Percentiles rank a stretch among this genome's conserved stretches.
phyloP scores from a whole-genome alignment of 2,888 invertebrate genomes.

The Timema podura region DNA sequence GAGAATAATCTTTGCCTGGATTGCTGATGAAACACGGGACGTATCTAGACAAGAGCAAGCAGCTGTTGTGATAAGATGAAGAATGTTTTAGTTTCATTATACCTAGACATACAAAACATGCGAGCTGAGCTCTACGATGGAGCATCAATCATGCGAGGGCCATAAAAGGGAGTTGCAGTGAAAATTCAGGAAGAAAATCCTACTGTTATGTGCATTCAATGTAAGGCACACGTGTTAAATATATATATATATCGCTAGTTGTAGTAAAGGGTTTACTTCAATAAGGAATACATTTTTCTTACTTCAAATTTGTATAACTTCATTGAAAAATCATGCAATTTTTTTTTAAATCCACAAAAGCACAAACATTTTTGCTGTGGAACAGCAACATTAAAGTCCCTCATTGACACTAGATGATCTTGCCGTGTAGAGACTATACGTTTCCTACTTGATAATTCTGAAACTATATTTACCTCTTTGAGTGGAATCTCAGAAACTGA shows the following conservation, averaged over 20 bases:
- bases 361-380: background rate
- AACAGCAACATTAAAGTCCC: constrained; percentile 6
- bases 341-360: background rate
- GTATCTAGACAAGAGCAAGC: background rate
- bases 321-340: constrained; percentile 4
- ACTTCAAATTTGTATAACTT: constrained; percentile 4
- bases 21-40: background rate
- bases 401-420: constrained; percentile 2
- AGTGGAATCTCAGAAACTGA: constrained; percentile 10
- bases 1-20: constrained; percentile 9
- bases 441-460: constrained; percentile 4
- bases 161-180: background rate
- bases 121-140: background rate
- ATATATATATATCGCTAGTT: no score
- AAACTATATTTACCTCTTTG: background rate
- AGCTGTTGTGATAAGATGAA: constrained; percentile 2
- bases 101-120: background rate
- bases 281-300: constrained; percentile 1
- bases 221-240: background rate
- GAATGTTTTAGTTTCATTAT: no score
- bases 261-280: no score
- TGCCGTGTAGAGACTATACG: constrained; percentile 5
- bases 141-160: background rate
- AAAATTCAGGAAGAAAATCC: background rate
- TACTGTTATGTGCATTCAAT: background rate